Conservation (phyloP, 2,113 vertebrate species). For the Thunnus maccoyii region DNA sequence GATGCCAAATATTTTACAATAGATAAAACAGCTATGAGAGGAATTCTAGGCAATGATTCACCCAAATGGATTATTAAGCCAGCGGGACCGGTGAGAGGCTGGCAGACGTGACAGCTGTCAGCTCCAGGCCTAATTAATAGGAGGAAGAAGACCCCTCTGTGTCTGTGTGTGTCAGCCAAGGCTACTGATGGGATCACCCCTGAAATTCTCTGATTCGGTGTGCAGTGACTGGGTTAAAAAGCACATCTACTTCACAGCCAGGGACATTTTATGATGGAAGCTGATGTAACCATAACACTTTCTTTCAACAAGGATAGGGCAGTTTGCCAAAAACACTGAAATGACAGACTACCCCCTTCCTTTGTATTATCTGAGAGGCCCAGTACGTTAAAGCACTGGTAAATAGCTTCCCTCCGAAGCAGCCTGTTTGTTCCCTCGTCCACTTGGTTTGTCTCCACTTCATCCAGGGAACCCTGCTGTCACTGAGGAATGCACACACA, state of each 20-base stretch:
- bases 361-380: slow-evolving; percentile 50
- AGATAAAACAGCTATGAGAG: background rate
- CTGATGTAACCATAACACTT: slow-evolving; percentile 37
- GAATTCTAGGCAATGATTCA: slow-evolving; percentile 26
- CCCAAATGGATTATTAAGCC: slow-evolving; percentile 23
- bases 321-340: slow-evolving; percentile 47
- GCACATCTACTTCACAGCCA: slow-evolving; percentile 8
- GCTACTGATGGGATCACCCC: slow-evolving; percentile 24
- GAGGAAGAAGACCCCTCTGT: slow-evolving; percentile 54
- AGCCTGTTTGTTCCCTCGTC: slow-evolving; percentile 31
- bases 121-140: slow-evolving; percentile 70
- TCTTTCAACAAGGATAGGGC: slow-evolving; percentile 39
- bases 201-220: slow-evolving; percentile 20
- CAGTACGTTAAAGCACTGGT: slow-evolving; percentile 38
- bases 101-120: slow-evolving; percentile 69
- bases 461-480: slow-evolving; percentile 70
- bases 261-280: slow-evolving; percentile 22
- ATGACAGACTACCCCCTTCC: slow-evolving; percentile 28
- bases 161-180: slow-evolving; percentile 38
- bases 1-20: background rate
- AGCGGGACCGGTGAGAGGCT: slow-evolving; percentile 39
- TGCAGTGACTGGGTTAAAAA: slow-evolving; percentile 19
- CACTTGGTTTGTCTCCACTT: slow-evolving; percentile 54
- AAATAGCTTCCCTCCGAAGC: slow-evolving; percentile 43
- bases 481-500: slow-evolving; percentile 75